These are phyloP conservation scores for Chrysotoxum bicinctum DNA, from an alignment of 2,888 invertebrate genomes.

Conservation along the genomic window DNA sequence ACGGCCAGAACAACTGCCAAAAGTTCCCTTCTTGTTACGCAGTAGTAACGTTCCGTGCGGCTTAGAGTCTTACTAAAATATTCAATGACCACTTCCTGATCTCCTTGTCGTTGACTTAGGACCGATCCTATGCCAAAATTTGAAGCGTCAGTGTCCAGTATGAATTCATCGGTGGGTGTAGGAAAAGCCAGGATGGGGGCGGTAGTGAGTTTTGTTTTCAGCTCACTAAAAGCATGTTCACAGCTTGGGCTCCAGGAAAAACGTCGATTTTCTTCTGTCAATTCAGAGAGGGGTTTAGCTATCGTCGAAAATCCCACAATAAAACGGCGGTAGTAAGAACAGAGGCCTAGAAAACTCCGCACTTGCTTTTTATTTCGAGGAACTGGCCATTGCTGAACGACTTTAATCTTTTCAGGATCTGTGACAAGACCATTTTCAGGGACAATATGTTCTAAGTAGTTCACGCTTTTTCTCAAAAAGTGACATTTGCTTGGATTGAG, in stretches of 20 bases:
- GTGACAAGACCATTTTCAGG: too few species aligned
- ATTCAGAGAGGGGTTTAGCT: neutral
- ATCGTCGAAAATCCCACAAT: neutral
- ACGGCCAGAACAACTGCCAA: constrained; percentile 32
- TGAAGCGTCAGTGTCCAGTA: constrained; percentile 24
- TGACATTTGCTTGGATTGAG: neutral
- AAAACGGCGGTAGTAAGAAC: neutral
- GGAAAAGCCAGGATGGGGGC: neutral
- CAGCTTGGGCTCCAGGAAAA: neutral
- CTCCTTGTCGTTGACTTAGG: neutral
- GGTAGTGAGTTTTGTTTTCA: constrained; percentile 9
- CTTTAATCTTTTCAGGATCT: too few species aligned
- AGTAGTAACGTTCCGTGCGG: neutral
- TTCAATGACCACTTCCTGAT: neutral
- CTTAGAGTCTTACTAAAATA: neutral
- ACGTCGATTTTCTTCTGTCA: neutral
- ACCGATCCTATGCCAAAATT: constrained; percentile 1
- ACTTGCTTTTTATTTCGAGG: too few species aligned
- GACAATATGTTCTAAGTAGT: neutral
- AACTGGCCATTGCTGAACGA: too few species aligned
- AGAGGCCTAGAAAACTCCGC: neutral
- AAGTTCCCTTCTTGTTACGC: constrained; percentile 12
- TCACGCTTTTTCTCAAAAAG: neutral
- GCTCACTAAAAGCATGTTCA: neutral
- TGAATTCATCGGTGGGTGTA: neutral